Conservation (phyloP, 2,113 vertebrate genomes). For the Phainopepla nitens region DNA sequence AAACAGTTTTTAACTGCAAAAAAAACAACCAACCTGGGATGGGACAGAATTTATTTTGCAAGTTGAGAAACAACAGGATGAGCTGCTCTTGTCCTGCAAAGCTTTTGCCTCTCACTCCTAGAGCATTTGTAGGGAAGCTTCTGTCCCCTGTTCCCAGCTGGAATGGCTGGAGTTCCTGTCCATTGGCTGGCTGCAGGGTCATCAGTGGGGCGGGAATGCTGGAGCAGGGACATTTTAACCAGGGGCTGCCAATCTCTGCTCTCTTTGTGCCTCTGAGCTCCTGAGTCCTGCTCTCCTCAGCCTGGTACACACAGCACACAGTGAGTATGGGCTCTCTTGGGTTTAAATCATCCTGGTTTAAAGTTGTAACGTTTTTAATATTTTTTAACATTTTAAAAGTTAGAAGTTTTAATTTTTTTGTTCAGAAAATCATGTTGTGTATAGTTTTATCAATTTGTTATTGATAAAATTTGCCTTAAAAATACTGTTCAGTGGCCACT, state of each 20-base stretch:
- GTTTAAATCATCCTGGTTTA: neutral
- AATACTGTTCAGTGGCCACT: neutral
- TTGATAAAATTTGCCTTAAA: neutral
- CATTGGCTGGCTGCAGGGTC: conserved; percentile 25
- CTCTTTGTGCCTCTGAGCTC: neutral
- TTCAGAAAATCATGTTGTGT: neutral
- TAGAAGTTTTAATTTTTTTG: neutral
- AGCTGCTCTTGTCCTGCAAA: neutral
- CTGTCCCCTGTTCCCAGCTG: neutral
- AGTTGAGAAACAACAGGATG: neutral
- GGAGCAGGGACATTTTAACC: neutral
- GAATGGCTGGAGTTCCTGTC: neutral
- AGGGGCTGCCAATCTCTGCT: neutral
- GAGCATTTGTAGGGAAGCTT: neutral
- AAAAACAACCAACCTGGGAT: neutral
- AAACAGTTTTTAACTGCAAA: neutral
- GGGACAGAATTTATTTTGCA: neutral
- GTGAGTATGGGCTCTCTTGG: conserved; percentile 11
- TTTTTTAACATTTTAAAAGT: too few species aligned
- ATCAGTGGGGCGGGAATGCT: neutral
- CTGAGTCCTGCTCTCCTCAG: neutral
- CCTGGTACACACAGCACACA: neutral
- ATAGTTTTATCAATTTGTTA: neutral
- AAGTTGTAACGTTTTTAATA: neutral
- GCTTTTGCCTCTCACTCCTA: neutral